Evolutionary conservation across 2,113 vertebrate genomes (phyloP), one percentile per base, ranked within the genome.

Genomic region (Notothenia coriiceps): DNA sequence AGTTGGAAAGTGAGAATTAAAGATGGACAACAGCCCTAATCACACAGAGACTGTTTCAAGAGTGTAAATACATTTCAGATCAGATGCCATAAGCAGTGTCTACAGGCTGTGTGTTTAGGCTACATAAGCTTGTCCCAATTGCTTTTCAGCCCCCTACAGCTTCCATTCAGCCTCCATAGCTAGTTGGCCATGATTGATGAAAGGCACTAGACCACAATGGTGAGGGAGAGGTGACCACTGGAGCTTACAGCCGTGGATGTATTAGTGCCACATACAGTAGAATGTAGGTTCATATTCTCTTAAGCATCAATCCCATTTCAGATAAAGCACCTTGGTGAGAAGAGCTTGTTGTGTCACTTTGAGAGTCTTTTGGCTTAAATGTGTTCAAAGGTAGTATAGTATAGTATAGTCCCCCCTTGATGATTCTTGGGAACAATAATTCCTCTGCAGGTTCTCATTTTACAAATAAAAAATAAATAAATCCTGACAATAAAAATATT

Each of bases 121-220:
- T 1, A 35, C 51, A 81, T 79, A 54, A 76, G 60, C 47, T 77
- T 18, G 14, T 44, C 77, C 83, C 49, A 51, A 33, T 71, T 43
- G 43, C 44, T 60, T 80, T 65, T 75, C 62, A 72, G 22, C 61
- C 52, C 61, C 66, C 57, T 47, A 49, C 51, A 79, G 55, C 67
- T 73, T 79, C 66, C 64, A 67, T 67, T 70, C 67, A 59, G 56
- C 33, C 44, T 74, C 70, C 56, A 49, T 62, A 87, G 84, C 80
- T 89, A 22, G 82, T 86, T 91, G 89, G 85, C 76, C 68, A 78
- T 93, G 91, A 93, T 87, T 88, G 91, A 91, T 92, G 89, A 87
- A 72, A 71, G 68, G 67, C 73, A 71, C 50, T 63, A 15, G 67
- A 77, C 70, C 70, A 80, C 69, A 15, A 2, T 81, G 84, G 74